Base-by-base conservation (phyloP, 2,113 vertebrate species). In the Tenrec ecaudatus region DNA sequence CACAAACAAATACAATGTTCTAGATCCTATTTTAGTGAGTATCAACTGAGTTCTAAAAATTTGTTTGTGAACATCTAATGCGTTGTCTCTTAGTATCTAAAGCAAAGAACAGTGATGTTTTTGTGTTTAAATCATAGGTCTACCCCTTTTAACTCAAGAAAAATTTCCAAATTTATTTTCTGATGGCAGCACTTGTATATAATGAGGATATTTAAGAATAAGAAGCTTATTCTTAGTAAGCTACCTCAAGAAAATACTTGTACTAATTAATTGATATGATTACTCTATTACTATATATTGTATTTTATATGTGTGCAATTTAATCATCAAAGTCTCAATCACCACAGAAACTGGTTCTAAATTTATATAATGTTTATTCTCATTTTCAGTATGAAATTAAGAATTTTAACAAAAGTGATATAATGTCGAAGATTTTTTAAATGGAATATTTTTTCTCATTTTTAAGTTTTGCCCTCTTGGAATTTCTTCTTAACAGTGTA, bases 271-370 rank as follows among this genome's bases (percentile, higher is more conserved):
- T 60, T 19, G 40, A 64, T 93, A 12, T 73, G 58, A 80, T 90
- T 79, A 47, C 62, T 53, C 47, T 86, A 80, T 40, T 16, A 38
- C 71, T 86, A 79, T 57, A 11, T 40, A 43, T 71, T 76, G 73
- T 71, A 71, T 64, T 81, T 91, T 91, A 23, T 22, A 19, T 43
- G 25, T 80, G 16, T 3, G 20, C 20, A 81, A 57, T 71, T 80
- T 89, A 85, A 73, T 89, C 68, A 78, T 86, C 71, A 81, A 71
- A 85, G 16, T 31, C 69, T 91, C 12, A 88, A 81, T 22, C 31
- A 86, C 53, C 47, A 64, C 17, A 53, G 80, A 2, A 84, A 66
- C 25, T 92, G 15, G 15, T 47, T 92, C 33, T 90, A 71, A 47
- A 69, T 91, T 68, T 22, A 38, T 73, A 3, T 66, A 33, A 60